A percentile compares a stretch with the other conserved stretches of the same genome.
Conservation (phyloP, 2,113 vertebrate genomes). For the Electrona antarctica region DNA sequence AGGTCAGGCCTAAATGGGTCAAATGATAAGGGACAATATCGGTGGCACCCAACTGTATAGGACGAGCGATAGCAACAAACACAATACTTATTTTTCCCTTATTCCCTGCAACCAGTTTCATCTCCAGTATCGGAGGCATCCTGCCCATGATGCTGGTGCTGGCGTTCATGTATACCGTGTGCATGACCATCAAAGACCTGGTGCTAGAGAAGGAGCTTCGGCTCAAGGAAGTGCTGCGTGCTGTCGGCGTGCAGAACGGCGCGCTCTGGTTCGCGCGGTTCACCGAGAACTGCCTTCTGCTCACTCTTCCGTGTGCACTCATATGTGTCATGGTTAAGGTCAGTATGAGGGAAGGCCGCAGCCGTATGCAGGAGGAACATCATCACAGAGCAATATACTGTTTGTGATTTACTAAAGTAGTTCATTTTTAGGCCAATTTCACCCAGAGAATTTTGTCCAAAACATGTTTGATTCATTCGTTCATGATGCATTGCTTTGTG, state of each 20-base stretch:
- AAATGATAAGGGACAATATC: too few relatives aligned
- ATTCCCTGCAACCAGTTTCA: conserved; percentile 73
- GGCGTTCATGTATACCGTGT: conserved; percentile 70
- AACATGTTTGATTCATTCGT: too few relatives aligned
- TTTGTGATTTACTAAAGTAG: not conserved
- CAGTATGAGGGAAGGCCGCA: conserved; percentile 51
- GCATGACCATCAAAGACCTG: conserved; percentile 74
- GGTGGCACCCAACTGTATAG: too few relatives aligned
- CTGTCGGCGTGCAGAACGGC: conserved; percentile 61
- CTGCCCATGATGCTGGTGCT: conserved; percentile 80
- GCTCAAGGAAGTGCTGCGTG: conserved; percentile 69
- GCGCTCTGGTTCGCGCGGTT: conserved; percentile 61
- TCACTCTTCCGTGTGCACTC: conserved; percentile 68
- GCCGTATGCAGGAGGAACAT: not conserved
- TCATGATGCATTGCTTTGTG: too few relatives aligned
- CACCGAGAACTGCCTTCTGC: conserved; percentile 65
- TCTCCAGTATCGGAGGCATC: conserved; percentile 64
- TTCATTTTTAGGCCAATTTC: not conserved
- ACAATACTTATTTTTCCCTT: too few relatives aligned
- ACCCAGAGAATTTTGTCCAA: too few relatives aligned
- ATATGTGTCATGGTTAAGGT: conserved; percentile 79
- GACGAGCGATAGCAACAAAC: too few relatives aligned
- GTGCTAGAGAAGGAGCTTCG: conserved; percentile 72
- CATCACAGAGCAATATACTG: conserved; percentile 54
- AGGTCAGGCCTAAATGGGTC: too few relatives aligned